A percentile compares a stretch with the other conserved stretches of the same genome.
phyloP scores from a whole-genome alignment of 2,888 invertebrate genomes.

The Chrysotoxum bicinctum region DNA sequence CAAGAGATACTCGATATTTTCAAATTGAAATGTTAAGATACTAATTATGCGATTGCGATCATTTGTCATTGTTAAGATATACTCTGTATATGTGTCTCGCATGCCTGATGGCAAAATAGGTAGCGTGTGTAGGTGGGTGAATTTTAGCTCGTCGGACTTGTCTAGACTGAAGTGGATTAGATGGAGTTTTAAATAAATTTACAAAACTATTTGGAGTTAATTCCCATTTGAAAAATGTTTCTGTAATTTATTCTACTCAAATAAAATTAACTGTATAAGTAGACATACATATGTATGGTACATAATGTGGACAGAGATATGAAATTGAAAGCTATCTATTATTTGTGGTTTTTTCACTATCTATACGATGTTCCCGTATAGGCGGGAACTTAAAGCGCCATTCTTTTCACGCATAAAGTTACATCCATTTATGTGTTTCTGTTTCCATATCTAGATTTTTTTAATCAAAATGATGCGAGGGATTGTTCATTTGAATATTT shows the following conservation, averaged over 20 bases:
- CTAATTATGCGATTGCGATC: slow-evolving; percentile 63
- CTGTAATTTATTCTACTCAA: slow-evolving; percentile 36
- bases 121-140: slow-evolving; percentile 59
- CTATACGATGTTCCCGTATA: background rate
- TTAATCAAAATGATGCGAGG: background rate
- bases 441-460: background rate
- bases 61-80: slow-evolving; percentile 59
- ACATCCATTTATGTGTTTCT: background rate
- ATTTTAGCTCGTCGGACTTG: slow-evolving; percentile 34
- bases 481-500: slow-evolving; percentile 51
- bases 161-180: slow-evolving; percentile 49
- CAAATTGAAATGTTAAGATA: slow-evolving; percentile 65
- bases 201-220: slow-evolving; percentile 28
- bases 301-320: background rate
- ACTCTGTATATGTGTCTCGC: background rate
- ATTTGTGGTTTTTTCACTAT: slow-evolving; percentile 31
- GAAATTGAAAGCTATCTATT: background rate
- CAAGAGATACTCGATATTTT: slow-evolving; percentile 55
- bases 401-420: background rate
- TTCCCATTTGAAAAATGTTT: slow-evolving; percentile 43
- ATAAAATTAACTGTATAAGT: slow-evolving; percentile 33
- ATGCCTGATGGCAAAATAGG: slow-evolving; percentile 1
- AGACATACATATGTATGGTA: background rate
- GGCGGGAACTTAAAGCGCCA: slow-evolving; percentile 32
- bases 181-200: slow-evolving; percentile 32